Base-by-base conservation (phyloP, 1,140 invertebrate genomes). In the Brachionus rubens region DNA sequence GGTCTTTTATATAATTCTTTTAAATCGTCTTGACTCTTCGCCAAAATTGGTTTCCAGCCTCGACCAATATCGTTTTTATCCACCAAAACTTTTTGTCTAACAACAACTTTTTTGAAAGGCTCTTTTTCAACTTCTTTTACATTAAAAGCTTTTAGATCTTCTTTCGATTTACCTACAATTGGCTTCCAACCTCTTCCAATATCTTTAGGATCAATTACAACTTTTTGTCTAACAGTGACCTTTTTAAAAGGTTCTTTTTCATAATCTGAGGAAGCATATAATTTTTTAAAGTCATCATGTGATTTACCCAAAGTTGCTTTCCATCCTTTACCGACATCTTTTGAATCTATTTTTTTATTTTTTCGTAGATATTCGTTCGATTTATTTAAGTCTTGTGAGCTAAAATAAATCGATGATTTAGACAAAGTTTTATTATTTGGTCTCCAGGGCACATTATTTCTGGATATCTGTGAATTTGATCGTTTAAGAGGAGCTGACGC, bases 211-310 rank as follows among this genome's bases (percentile, higher is more conserved):
- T 65, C 59, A 21, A 1, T 43, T 12, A 12, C 1, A 14, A 19
- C 2, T 43, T 43, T 26, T 65, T 43, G 24, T 43, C 16, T 59
- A 33, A n/a, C 0, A 26, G 40, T 65, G 19, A 65, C 59, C 24
- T 7, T 65, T 21, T 65, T 65, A 26, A 65, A 43, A 10, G 59
- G 59, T 16, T 43, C n/a, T 43, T 65, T 65, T 65, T 65, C 59
- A 43, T 43, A 41, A 41, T 21, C 26, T 6, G 36, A 24, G 16
- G 3, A 19, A 21, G 59, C 26, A 28, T 24, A 65, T 43, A 65
- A n/a, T n/a, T n/a, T 43, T 28, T 19, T 65, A 0, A 41, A 24
- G 19, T 65, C 59, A 43, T 41, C 40, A 24, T 28, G 41, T 9
- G 59, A 43, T 14, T 65, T 65, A 10, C 40, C 59, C 19, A 65